A percentile compares a stretch with the other conserved stretches of the same genome.
These are phyloP conservation scores for Drosophila hamatofila DNA, from an alignment of 2,888 invertebrate genomes.

Conservation along the genomic window DNA sequence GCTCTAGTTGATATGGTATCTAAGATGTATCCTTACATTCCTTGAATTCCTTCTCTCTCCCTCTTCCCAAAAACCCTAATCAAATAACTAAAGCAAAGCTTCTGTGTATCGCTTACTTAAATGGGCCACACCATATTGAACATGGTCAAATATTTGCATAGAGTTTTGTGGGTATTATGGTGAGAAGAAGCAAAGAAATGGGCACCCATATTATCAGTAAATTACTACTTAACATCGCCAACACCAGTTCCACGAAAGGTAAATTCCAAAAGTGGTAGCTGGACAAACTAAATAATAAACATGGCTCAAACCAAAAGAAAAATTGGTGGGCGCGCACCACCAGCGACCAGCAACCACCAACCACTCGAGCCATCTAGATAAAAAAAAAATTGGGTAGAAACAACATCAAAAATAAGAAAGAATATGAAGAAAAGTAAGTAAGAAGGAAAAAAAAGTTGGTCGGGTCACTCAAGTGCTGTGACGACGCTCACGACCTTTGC, in stretches of 20 bases:
- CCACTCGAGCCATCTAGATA: conserved; percentile 65
- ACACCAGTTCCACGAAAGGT: conserved; percentile 67
- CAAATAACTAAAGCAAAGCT: conserved; percentile 20
- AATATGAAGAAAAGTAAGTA: conserved; percentile 24
- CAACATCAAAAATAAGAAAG: conserved; percentile 3
- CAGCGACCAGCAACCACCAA: conserved; percentile 3
- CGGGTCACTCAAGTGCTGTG: conserved; percentile 73
- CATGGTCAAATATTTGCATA: conserved; percentile 47
- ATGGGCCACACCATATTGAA: conserved; percentile 39
- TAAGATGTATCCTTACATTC: background rate
- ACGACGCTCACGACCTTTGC: conserved; percentile 75
- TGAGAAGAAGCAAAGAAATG: conserved; percentile 8
- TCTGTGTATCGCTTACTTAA: conserved; percentile 62
- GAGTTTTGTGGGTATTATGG: background rate
- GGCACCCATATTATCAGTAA: conserved; percentile 72
- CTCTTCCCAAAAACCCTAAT: background rate
- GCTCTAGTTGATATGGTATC: background rate
- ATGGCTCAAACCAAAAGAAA: conserved; percentile 32
- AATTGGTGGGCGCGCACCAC: conserved; percentile 51
- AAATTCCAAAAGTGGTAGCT: conserved; percentile 44
- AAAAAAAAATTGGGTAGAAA: conserved; percentile 43
- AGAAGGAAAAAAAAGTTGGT: conserved; percentile 29
- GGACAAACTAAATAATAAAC: conserved; percentile 70
- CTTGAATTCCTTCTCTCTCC: background rate
- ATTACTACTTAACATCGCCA: conserved; percentile 81